Conservation (phyloP, 2,113 vertebrate species). For the Gambusia affinis region DNA sequence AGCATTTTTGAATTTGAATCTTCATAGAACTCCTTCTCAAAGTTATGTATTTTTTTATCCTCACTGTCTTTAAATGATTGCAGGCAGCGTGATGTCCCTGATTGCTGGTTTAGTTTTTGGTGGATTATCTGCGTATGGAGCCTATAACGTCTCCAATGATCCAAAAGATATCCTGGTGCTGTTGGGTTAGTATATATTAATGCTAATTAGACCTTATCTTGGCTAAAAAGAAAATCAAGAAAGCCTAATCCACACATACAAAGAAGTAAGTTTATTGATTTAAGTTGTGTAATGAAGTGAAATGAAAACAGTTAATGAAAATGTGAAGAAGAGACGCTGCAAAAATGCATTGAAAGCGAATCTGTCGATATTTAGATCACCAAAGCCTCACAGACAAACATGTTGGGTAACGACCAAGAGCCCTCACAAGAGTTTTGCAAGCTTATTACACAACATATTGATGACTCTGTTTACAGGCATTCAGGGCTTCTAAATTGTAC, state of each 20-base stretch:
- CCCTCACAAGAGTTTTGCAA: no score
- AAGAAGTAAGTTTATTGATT: no score
- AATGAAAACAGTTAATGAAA: not conserved
- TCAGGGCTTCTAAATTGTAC: no score
- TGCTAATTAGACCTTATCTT: no score
- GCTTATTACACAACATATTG: no score
- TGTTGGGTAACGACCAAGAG: no score
- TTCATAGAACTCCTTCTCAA: not conserved
- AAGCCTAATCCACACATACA: no score
- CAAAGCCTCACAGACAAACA: no score
- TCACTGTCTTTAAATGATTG: not conserved
- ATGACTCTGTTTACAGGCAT: no score
- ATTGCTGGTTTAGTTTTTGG: constrained; percentile 89
- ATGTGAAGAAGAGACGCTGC: not conserved
- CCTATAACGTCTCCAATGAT: constrained; percentile 83
- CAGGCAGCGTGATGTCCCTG: constrained; percentile 90
- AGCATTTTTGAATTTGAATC: no score
- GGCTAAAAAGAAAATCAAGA: no score
- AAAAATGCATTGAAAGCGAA: not conserved
- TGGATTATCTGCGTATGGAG: constrained; percentile 86
- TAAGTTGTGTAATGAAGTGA: no score
- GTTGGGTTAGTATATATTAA: constrained; percentile 82
- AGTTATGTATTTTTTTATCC: not conserved
- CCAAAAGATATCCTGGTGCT: constrained; percentile 85
- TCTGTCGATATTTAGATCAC: not conserved